Evolutionary conservation across 2,797 vertebrate species (phyloP).

Genomic region (Chiroxiphia lanceolata): DNA sequence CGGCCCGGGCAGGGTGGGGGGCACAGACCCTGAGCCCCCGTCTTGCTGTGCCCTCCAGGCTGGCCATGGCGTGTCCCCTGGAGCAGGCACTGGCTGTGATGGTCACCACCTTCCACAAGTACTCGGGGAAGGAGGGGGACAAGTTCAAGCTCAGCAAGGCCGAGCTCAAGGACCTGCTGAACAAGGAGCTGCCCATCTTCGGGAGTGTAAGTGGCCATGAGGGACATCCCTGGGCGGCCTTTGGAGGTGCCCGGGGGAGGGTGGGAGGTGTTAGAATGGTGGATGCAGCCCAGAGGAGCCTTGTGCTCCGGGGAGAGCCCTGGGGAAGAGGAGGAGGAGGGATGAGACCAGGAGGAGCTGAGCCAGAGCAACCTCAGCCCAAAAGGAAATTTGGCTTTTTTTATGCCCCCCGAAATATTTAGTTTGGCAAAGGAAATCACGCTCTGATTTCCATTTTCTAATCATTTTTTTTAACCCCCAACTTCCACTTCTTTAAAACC

Average conservation of each 20-base stretch:
- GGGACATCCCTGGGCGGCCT: not conserved
- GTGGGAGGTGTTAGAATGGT: rapidly evolving
- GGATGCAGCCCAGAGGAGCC: not conserved
- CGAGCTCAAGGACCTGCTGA: slow-evolving; percentile 82
- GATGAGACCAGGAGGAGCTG: rapidly evolving
- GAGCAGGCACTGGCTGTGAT: slow-evolving; percentile 72
- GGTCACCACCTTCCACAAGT: slow-evolving; percentile 78
- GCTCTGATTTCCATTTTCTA: not conserved
- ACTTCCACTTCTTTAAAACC: not conserved
- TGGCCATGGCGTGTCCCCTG: slow-evolving; percentile 57
- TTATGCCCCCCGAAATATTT: not conserved
- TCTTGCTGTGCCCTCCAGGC: not conserved
- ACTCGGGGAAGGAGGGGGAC: slow-evolving; percentile 78
- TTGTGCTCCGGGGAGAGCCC: not conserved
- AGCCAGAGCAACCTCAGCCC: not conserved
- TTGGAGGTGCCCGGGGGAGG: rapidly evolving
- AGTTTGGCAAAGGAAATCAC: not conserved
- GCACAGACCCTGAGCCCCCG: rapidly evolving
- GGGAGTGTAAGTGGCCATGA: slow-evolving; percentile 65
- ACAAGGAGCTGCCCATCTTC: slow-evolving; percentile 73
- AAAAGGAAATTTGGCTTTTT: not conserved
- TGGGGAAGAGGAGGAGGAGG: not conserved
- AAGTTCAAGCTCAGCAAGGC: slow-evolving; percentile 75
- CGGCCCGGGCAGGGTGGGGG: not conserved
- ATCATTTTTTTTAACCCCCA: not conserved